Percentiles rank a stretch among this genome's conserved stretches.
These are phyloP conservation scores for Halictus quadricinctus DNA, from an alignment of 2,888 invertebrate species.

Conservation along the genomic window DNA sequence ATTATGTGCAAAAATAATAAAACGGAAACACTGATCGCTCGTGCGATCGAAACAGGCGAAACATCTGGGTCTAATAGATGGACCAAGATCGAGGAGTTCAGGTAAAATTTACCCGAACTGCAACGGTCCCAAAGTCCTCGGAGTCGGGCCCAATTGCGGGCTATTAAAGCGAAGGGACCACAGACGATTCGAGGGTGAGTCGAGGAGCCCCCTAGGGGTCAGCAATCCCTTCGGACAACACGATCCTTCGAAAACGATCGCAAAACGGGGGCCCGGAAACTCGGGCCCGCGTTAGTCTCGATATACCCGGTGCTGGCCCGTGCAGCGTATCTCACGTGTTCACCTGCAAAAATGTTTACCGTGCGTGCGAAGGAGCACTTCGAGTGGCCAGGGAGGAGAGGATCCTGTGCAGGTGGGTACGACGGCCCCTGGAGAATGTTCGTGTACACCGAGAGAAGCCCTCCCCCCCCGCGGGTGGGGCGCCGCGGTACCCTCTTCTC, in stretches of 20 bases:
- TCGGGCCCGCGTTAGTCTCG: background rate
- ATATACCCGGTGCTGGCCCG: background rate
- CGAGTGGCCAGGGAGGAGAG: slow-evolving; percentile 46
- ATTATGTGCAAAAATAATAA: no score
- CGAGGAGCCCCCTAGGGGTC: no score
- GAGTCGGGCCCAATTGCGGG: background rate
- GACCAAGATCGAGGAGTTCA: no score
- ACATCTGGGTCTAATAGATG: no score
- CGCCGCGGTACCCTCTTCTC: slow-evolving; percentile 39
- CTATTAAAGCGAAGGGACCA: no score
- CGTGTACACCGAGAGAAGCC: slow-evolving; percentile 17
- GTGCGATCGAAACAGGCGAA: no score
- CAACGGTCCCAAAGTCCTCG: no score
- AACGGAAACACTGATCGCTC: no score
- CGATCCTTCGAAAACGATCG: background rate
- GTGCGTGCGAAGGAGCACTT: slow-evolving; percentile 66
- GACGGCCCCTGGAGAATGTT: slow-evolving; percentile 68
- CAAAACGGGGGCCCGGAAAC: background rate
- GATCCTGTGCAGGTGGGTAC: slow-evolving; percentile 68
- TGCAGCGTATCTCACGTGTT: slow-evolving; percentile 59
- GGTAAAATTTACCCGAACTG: no score
- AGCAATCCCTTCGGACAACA: background rate
- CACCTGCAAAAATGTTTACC: slow-evolving; percentile 66
- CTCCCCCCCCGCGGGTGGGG: slow-evolving; percentile 46
- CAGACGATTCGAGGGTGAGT: background rate